Evolutionary conservation across 1,140 invertebrate genomes (phyloP), one percentile per base, ranked within the genome.

Genomic region (Apis laboriosa): DNA sequence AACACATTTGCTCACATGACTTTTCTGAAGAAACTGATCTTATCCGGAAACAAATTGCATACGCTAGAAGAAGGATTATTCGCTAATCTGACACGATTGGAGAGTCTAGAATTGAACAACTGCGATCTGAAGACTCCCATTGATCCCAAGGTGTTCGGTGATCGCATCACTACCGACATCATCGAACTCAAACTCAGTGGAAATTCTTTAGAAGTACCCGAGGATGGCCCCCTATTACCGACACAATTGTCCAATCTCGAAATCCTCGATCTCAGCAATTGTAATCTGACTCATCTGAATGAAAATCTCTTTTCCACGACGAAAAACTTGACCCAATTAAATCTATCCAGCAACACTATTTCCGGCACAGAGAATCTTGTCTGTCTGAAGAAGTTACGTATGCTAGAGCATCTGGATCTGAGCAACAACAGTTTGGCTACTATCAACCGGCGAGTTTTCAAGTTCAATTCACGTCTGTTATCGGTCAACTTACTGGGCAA

Each of bases 1-100:
- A 94, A 95, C 9, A 96, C 96, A 4, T 97, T 97, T 90, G 95
- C 96, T 1, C 95, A 96, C 90, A 97, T 97, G 96, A 96, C 95
- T 0, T 95, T 95, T 1, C 94, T 97, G 88, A 96, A 95, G 86
- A 95, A 94, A 61, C 92, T 97, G 34, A 95, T 97, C 64, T 92
- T 97, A 12, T 97, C 96, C 4, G 96, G 96, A 15, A 97, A 97
- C 84, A 95, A 95, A 85, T 90, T 97, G 4, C 93, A 96, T 83
- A 95, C 95, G 9, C 90, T 97, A n/a, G 96, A 97, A 87, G 95
- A 96, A 24, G 96, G 96, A 15, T 91, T 97, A 8, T 97, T 97
- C 89, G 95, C 95, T 17, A 96, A 96, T 90, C 91, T 97, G 61
- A 96, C 96, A 1, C 94, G 95, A 84, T 90, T 97, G 28, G 95